Evolutionary conservation across 2,888 invertebrate genomes (phyloP).

Genomic region (Heterodera filipjevi): DNA sequence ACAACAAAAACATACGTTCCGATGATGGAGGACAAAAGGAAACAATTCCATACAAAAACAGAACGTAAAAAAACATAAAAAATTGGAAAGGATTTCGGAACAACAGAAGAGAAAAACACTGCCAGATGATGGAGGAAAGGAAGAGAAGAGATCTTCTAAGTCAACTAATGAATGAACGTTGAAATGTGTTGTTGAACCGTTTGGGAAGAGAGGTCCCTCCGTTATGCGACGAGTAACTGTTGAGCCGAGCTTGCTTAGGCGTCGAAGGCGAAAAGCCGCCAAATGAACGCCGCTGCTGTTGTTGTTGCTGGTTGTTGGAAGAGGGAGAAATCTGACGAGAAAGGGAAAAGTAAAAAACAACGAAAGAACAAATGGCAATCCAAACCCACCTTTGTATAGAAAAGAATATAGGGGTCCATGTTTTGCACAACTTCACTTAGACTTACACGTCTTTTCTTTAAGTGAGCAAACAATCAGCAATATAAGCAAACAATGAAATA

Average conservation of each 20-base stretch:
- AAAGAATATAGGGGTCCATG: slow-evolving; percentile 40
- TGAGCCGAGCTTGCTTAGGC: slow-evolving; percentile 9
- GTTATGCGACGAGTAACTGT: not conserved
- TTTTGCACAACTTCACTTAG: slow-evolving; percentile 8
- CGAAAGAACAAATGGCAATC: not conserved
- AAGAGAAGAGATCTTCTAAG: not conserved
- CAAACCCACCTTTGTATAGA: slow-evolving; percentile 32
- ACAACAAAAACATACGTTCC: not conserved
- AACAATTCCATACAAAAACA: not conserved
- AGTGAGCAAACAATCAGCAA: not conserved
- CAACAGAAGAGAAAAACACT: not conserved
- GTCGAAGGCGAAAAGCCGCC: not conserved
- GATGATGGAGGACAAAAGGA: slow-evolving; percentile 10
- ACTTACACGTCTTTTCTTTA: slow-evolving; percentile 21
- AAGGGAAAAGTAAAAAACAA: not conserved
- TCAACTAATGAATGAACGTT: slow-evolving; percentile 14
- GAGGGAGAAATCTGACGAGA: not conserved
- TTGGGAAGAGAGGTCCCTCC: not conserved
- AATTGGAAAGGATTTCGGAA: not conserved
- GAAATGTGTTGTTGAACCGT: slow-evolving; percentile 21
- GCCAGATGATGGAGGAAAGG: not conserved
- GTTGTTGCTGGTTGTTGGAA: not conserved
- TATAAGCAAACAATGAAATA: not conserved
- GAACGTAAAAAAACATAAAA: not conserved
- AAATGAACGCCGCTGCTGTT: not conserved